phyloP scores from a whole-genome alignment of 2,888 invertebrate genomes.

The Smittia sp. region DNA sequence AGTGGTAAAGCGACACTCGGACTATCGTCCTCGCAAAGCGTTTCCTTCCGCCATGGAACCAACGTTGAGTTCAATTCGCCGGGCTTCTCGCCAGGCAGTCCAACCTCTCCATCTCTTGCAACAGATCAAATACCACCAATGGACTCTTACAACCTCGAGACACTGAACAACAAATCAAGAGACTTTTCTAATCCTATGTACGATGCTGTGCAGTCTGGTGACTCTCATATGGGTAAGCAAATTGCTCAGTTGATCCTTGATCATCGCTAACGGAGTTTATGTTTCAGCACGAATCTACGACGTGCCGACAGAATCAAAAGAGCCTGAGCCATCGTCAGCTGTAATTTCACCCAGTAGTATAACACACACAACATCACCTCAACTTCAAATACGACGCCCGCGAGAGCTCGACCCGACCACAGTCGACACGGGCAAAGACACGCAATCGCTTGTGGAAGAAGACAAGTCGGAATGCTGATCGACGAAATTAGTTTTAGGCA shows the following conservation, averaged over 20 bases:
- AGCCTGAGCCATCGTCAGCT: constrained; percentile 65
- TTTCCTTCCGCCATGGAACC: constrained; percentile 88
- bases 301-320: constrained; percentile 73
- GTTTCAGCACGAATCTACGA: constrained; percentile 69
- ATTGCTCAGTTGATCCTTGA: constrained; percentile 47
- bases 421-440: constrained; percentile 86
- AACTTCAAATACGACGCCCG: constrained; percentile 65
- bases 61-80: constrained; percentile 81
- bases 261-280: constrained; percentile 44
- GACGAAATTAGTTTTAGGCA: background rate
- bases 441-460: constrained; percentile 85
- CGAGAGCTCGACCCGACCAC: constrained; percentile 77
- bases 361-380: constrained; percentile 73
- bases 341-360: constrained; percentile 79
- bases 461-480: constrained; percentile 65
- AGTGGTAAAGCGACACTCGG: constrained; percentile 80
- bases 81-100: constrained; percentile 56
- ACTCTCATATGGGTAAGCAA: constrained; percentile 46
- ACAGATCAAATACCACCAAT: constrained; percentile 57
- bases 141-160: constrained; percentile 78
- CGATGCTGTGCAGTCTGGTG: constrained; percentile 75
- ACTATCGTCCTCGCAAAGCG: constrained; percentile 82
- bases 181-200: constrained; percentile 99
- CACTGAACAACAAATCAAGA: constrained; percentile 72
- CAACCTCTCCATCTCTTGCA: constrained; percentile 48